phyloP scores from a whole-genome alignment of 2,888 invertebrate genomes.

The Brachynemurus nebulosus region DNA sequence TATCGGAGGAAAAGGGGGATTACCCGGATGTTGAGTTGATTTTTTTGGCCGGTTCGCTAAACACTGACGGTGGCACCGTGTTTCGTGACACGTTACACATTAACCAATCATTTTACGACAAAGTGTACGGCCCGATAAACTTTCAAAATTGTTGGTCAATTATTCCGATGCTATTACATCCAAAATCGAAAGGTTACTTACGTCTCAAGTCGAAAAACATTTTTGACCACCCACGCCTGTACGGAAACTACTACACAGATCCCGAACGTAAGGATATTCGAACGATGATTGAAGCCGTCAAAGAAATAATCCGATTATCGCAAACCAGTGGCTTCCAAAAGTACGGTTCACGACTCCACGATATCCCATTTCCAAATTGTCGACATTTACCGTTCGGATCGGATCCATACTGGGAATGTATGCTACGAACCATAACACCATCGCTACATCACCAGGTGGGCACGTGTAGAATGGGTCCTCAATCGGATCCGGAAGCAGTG shows the following conservation, averaged over 20 bases:
- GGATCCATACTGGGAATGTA: conserved; percentile 55
- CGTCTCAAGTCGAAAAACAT: conserved; percentile 39
- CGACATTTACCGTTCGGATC: conserved; percentile 35
- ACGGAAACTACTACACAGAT: conserved; percentile 42
- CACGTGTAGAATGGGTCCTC: conserved; percentile 55
- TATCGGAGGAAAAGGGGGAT: conserved; percentile 35
- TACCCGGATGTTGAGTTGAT: conserved; percentile 52
- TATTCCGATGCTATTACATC: conserved; percentile 42
- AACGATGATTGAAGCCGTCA: conserved; percentile 40
- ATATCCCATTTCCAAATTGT: conserved; percentile 41
- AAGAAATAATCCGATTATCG: conserved; percentile 33
- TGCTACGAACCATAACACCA: conserved; percentile 40
- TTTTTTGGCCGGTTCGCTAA: conserved; percentile 40
- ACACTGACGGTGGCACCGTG: conserved; percentile 36
- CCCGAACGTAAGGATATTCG: conserved; percentile 30
- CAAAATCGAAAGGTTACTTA: conserved; percentile 37
- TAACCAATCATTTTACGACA: conserved; percentile 33
- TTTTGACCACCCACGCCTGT: conserved; percentile 41
- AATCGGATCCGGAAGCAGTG: conserved; percentile 40
- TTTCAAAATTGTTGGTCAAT: conserved; percentile 34
- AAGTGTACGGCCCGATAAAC: conserved; percentile 32
- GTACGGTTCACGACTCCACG: conserved; percentile 42
- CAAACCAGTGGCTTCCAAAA: conserved; percentile 35
- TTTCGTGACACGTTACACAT: conserved; percentile 29
- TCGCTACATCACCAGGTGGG: conserved; percentile 55